A percentile compares a stretch with the other conserved stretches of the same genome.
These are phyloP conservation scores for Hoplodrina ambigua DNA, from an alignment of 2,888 invertebrate genomes.

Conservation along the genomic window DNA sequence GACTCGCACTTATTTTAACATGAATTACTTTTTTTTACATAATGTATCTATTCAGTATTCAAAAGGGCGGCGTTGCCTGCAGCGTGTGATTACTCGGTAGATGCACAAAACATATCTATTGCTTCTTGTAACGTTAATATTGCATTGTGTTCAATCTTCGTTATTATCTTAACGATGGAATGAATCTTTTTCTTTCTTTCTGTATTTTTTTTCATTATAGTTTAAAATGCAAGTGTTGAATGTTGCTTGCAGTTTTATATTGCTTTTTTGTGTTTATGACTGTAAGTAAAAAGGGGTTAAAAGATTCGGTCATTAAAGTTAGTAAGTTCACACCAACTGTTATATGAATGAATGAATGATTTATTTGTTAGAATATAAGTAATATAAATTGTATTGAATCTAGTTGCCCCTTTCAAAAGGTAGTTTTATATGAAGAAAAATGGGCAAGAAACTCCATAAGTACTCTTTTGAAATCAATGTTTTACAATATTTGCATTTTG, in stretches of 20 bases:
- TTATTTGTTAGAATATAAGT: too few relatives aligned
- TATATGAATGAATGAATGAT: too few relatives aligned
- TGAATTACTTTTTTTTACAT: background rate
- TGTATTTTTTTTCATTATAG: too few relatives aligned
- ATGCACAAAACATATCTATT: constrained; percentile 23
- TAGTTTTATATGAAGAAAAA: too few relatives aligned
- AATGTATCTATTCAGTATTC: constrained; percentile 45
- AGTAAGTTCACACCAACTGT: too few relatives aligned
- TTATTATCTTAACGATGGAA: constrained; percentile 48
- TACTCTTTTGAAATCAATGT: too few relatives aligned
- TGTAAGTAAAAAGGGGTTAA: background rate
- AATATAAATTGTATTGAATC: too few relatives aligned
- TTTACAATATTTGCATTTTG: too few relatives aligned
- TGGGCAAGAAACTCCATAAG: too few relatives aligned
- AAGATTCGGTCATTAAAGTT: background rate
- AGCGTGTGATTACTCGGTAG: constrained; percentile 28
- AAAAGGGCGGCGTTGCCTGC: constrained; percentile 21
- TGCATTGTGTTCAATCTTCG: constrained; percentile 43
- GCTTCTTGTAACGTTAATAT: constrained; percentile 42
- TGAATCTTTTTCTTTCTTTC: constrained; percentile 33
- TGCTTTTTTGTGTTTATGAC: background rate
- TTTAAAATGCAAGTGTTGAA: constrained; percentile 30
- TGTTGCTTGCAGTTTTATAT: constrained; percentile 27
- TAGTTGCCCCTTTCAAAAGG: too few relatives aligned
- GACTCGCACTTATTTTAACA: too few relatives aligned